Evolutionary conservation across 2,113 vertebrate genomes (phyloP), one percentile per base, ranked within the genome.

Genomic region (Trichechus manatus): DNA sequence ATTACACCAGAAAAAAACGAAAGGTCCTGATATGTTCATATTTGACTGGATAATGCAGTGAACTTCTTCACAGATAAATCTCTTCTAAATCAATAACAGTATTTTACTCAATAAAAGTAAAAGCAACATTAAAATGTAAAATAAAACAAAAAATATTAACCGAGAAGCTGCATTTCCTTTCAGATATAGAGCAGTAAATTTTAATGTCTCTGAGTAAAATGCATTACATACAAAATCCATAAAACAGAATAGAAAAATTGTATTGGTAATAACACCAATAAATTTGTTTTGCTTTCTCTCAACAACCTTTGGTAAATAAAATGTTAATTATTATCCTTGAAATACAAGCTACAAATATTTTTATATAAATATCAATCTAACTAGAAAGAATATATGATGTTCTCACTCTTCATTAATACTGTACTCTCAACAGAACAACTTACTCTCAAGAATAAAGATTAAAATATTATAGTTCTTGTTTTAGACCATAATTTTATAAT

Each of bases 1-100:
- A 93, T 97, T 63, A 63, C 53, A 42, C 68, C 83, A 89, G 75
- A 36, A 82, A 94, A 94, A 93, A 91, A 89, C 89, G 3, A 90
- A 33, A 74, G 17, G 22, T 79, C n/a, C 66, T 61, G 20, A 70
- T 39, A 89, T 8, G 44, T 39, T 85, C 23, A 19, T 31, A 88
- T 95, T 78, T 90, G 50, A 90, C 61, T 74, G 72, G 19, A 93
- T 70, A 90, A 80, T 15, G 22, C 53, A 77, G 20, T 63, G 75
- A 91, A 88, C 44, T 80, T 56, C 33, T 91, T 33, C 25, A 44
- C 31, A 66, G 47, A 68, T n/a, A 87, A 92, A 47, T 72, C 13
- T 88, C n/a, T 66, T 44, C 50, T 77, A 84, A 91, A 77, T 77
- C 20, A 53, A 44, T 91, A 72, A 84, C 27, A 68, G 9, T 44